Percentiles rank a stretch among this genome's conserved stretches.
phyloP scores from a whole-genome alignment of 2,797 vertebrate species.

The Hafferia zeledoni region DNA sequence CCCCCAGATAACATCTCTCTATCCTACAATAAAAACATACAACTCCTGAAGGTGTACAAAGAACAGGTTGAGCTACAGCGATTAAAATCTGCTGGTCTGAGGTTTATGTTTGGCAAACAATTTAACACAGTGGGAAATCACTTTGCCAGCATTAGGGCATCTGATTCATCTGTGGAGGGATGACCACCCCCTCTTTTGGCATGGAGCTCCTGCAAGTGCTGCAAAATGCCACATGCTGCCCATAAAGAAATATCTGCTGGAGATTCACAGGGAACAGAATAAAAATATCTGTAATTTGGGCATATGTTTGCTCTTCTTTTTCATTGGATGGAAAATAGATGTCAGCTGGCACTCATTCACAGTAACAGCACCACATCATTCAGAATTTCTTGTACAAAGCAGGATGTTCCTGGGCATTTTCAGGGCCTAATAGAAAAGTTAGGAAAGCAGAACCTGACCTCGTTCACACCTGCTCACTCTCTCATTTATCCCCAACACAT shows the following conservation, averaged over 20 bases:
- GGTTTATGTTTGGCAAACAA: background rate
- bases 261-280: background rate
- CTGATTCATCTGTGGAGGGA: background rate
- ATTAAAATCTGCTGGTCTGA: slow-evolving; percentile 38
- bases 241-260: background rate
- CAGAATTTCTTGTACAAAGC: background rate
- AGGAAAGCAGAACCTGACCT: background rate
- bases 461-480: background rate
- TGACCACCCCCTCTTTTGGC: background rate
- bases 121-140: background rate
- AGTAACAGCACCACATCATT: background rate
- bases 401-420: background rate
- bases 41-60: background rate
- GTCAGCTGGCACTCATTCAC: background rate
- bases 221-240: background rate
- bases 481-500: slow-evolving; percentile 2
- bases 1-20: slow-evolving; percentile 27
- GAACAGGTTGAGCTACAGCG: background rate
- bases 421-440: background rate
- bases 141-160: background rate
- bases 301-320: background rate
- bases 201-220: background rate
- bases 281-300: background rate
- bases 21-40: slow-evolving; percentile 1
- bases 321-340: background rate